Base-by-base conservation (phyloP, 2,113 vertebrate genomes). In the Xiphorhynchus elegans region DNA sequence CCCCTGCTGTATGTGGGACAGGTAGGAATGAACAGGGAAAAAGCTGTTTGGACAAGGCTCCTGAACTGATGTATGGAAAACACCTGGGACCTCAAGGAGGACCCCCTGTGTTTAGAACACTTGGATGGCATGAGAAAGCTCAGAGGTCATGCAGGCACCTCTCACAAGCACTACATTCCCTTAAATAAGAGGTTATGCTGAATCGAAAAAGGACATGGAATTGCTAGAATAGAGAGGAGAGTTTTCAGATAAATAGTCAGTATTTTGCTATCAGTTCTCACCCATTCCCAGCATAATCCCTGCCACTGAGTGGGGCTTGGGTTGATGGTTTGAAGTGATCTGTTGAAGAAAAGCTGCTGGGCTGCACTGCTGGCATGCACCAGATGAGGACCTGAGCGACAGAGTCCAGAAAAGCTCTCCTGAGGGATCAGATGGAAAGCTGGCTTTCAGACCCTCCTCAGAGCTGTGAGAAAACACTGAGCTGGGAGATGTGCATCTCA, bases 1-100 rank as follows among this genome's bases (percentile, higher is more conserved):
- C 35, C n/a, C 19, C 6, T 47, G 56, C 21, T 3, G 0, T 55
- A 9, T 24, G 29, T 5, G 0, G 31, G 17, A 17, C 7, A 39
- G 15, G 33, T 46, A 42, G 25, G 35, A 74, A 40, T 12, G 31
- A 46, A 26, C 5, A 23, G 33, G 50, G 24, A 5, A 73, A 81
- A 85, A 66, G 10, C 7, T 66, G 25, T 53, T 69, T 47, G 79
- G 44, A 24, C 21, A 44, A 78, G n/a, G 28, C 52, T 91, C 13
- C 29, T 14, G 10, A 6, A 18, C 6, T 72, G 24, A 35, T 46
- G 14, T n/a, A 10, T 40, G 33, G 73, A 67, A 70, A 66, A 81
- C 59, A 2, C 16, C 26, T 42, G 37, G 42, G 47, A 31, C 66
- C 26, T 79, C 35, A 40, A 42, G 73, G 56, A 59, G 84, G n/a